phyloP scores from a whole-genome alignment of 2,888 invertebrate species.

The Matsumyia berberina region DNA sequence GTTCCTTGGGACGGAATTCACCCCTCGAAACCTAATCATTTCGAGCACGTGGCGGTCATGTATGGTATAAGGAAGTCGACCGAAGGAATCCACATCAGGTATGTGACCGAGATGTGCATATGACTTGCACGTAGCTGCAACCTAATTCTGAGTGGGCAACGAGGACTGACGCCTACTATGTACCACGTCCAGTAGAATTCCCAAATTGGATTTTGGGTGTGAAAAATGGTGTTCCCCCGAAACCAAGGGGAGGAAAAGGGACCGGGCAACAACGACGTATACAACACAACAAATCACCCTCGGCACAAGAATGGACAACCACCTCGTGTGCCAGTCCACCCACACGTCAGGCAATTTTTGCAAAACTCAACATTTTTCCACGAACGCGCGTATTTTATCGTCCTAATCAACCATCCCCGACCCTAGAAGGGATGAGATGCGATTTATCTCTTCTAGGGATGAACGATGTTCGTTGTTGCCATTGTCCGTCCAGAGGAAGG shows the following conservation, averaged over 20 bases:
- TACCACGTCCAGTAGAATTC: conserved; percentile 66
- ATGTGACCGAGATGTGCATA: conserved; percentile 53
- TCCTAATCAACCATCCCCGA: conserved; percentile 69
- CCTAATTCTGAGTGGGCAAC: conserved; percentile 19
- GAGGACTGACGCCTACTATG: conserved; percentile 57
- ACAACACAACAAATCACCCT: conserved; percentile 73
- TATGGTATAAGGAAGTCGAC: conserved; percentile 21
- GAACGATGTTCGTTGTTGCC: conserved; percentile 62
- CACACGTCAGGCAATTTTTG: conserved; percentile 61
- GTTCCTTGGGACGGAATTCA: conserved; percentile 44
- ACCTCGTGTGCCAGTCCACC: not conserved
- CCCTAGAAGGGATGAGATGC: conserved; percentile 57
- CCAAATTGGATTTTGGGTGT: conserved; percentile 75
- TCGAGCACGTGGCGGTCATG: conserved; percentile 69
- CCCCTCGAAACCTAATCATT: conserved; percentile 69
- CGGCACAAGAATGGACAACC: conserved; percentile 16
- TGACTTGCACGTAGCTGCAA: conserved; percentile 61
- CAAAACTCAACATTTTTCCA: conserved; percentile 74
- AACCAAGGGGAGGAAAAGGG: conserved; percentile 1
- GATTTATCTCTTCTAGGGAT: conserved; percentile 74
- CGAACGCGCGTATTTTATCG: conserved; percentile 74
- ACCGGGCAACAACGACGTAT: conserved; percentile 24
- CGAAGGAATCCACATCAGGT: conserved; percentile 49
- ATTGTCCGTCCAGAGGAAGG: conserved; percentile 38
- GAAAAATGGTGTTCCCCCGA: conserved; percentile 63